phyloP scores from a whole-genome alignment of 2,797 vertebrate species.

The Sebastes oblongus region DNA sequence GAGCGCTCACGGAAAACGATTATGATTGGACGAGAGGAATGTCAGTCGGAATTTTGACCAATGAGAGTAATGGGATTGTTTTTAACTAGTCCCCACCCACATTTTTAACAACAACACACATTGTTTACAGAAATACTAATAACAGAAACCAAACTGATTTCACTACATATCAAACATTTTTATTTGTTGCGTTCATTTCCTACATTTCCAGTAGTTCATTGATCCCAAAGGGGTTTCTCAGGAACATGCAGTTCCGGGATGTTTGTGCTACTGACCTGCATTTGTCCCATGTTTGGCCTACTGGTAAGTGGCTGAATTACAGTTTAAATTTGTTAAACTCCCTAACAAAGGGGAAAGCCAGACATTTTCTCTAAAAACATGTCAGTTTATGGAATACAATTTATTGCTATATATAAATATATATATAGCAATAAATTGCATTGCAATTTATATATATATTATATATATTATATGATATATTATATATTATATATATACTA shows the following conservation, averaged over 20 bases:
- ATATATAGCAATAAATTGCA: no score
- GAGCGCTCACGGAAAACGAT: slow-evolving; percentile 31
- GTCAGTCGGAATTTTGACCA: slow-evolving; percentile 58
- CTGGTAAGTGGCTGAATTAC: slow-evolving; percentile 50
- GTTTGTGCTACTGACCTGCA: slow-evolving; percentile 67
- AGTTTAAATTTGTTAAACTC: slow-evolving; percentile 45
- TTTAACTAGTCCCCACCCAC: no score
- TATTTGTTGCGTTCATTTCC: fast-evolving
- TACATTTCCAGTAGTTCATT: background rate
- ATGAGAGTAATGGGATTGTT: slow-evolving; percentile 24
- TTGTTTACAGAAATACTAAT: background rate
- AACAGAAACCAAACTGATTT: background rate
- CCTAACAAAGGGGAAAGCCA: background rate
- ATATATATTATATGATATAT: no score
- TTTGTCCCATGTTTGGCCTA: slow-evolving; percentile 26
- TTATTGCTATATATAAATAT: no score
- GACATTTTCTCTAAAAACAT: background rate
- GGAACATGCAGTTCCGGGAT: background rate
- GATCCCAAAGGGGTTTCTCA: background rate
- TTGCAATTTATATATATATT: no score
- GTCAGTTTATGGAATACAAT: background rate
- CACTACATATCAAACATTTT: fast-evolving
- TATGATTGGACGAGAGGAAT: slow-evolving; percentile 59
- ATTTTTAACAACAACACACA: background rate
- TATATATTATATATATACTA: no score